Evolutionary conservation across 2,888 invertebrate genomes (phyloP).

Genomic region (Chymomyza caudatula): DNA sequence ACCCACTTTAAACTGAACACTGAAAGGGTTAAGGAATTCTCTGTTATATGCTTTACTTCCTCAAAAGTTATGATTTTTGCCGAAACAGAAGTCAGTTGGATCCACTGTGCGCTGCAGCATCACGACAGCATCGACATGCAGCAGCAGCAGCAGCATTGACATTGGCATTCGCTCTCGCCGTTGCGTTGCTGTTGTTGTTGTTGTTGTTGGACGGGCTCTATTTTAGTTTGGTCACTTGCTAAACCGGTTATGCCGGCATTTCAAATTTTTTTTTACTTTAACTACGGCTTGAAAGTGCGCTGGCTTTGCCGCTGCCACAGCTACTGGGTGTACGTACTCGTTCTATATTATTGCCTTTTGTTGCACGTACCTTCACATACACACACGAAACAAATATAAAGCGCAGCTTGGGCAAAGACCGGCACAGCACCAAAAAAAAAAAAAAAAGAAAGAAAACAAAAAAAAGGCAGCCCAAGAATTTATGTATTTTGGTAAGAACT

Average conservation of each 20-base stretch:
- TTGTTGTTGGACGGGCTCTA: conserved; percentile 10
- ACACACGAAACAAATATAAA: conserved; percentile 17
- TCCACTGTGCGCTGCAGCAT: no score
- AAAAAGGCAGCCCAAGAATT: not conserved
- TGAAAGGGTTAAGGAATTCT: no score
- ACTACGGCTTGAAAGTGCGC: conserved; percentile 46
- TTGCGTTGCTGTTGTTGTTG: conserved; percentile 26
- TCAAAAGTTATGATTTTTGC: no score
- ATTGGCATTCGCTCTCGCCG: conserved; percentile 31
- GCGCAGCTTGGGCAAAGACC: conserved; percentile 26
- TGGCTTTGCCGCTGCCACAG: conserved; percentile 21
- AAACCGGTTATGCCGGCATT: conserved; percentile 72
- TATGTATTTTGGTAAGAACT: conserved; percentile 28
- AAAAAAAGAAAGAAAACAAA: not conserved
- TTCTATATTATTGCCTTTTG: conserved; percentile 42
- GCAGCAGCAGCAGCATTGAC: conserved; percentile 35
- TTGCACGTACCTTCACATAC: conserved; percentile 28
- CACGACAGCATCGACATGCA: not conserved
- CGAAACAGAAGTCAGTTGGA: no score
- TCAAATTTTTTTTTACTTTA: conserved; percentile 35
- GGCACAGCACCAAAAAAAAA: not conserved
- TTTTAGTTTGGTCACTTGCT: conserved; percentile 56
- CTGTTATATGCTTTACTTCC: no score
- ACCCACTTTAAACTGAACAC: no score
- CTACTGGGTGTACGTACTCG: conserved; percentile 35